phyloP scores from a whole-genome alignment of 2,113 vertebrate genomes.

The Trochalopteron elliotii region DNA sequence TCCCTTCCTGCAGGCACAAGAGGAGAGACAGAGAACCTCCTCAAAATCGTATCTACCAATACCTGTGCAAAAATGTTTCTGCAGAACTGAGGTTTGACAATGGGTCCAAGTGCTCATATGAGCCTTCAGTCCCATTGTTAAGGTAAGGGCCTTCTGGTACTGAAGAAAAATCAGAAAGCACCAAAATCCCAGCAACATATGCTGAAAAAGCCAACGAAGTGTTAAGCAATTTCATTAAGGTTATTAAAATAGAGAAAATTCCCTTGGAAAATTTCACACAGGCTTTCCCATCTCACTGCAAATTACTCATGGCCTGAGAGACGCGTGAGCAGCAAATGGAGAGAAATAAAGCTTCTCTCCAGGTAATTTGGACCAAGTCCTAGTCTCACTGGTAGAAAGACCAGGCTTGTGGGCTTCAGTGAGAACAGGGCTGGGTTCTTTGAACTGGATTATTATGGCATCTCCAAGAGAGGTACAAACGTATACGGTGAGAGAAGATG shows the following conservation, averaged over 20 bases:
- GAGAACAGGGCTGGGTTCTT: conserved; percentile 44
- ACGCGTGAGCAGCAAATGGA: not conserved
- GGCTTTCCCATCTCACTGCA: not conserved
- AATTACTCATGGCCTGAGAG: conserved; percentile 33
- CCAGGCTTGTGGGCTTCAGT: conserved; percentile 19
- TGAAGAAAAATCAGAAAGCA: not conserved
- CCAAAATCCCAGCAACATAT: not conserved
- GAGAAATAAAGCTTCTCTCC: conserved; percentile 28
- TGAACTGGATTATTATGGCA: conserved; percentile 35
- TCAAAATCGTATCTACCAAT: accelerated
- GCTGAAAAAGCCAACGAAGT: not conserved
- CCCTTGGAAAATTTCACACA: conserved; percentile 47
- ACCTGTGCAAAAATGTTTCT: not conserved
- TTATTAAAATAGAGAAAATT: conserved; percentile 41
- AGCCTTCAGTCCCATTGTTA: not conserved
- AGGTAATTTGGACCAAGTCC: not conserved
- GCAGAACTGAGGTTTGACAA: not conserved
- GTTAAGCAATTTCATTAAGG: not conserved
- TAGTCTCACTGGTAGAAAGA: conserved; percentile 18
- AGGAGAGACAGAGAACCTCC: not conserved
- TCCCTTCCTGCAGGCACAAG: not conserved
- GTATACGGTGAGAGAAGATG: not conserved
- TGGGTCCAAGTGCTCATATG: accelerated
- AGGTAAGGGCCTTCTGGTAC: not conserved
- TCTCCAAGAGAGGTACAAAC: not conserved